These are phyloP conservation scores for Deladenus siricidicola DNA, from an alignment of 2,888 invertebrate species.

Conservation along the genomic window DNA sequence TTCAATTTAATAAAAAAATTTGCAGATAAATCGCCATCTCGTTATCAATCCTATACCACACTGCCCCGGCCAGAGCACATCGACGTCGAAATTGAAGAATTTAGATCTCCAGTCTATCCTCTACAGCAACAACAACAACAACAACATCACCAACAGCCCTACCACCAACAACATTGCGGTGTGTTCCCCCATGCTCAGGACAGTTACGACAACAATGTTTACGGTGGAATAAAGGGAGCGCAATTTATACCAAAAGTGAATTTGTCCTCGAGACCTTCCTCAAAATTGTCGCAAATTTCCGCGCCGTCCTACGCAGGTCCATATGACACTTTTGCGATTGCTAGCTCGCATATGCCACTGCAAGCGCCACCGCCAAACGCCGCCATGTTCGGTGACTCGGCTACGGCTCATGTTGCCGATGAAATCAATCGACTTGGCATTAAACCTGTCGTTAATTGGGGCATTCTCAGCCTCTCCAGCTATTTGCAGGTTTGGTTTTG, in stretches of 20 bases:
- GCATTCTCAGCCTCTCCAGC: conserved; percentile 10
- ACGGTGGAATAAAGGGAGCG: not conserved
- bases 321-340: too few species aligned
- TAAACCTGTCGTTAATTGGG: conserved; percentile 13
- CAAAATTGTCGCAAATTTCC: not conserved
- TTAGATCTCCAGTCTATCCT: not conserved
- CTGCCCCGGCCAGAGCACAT: conserved; percentile 36
- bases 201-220: not conserved
- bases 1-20: too few species aligned
- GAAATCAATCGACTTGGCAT: not conserved
- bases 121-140: not conserved
- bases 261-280: not conserved
- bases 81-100: conserved; percentile 5
- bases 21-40: conserved; percentile 17
- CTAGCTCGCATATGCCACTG: not conserved
- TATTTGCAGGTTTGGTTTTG: conserved; percentile 10
- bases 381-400: not conserved
- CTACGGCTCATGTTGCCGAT: not conserved
- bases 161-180: not conserved
- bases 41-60: conserved; percentile 40
- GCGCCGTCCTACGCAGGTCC: not conserved
- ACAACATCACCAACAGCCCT: not conserved
- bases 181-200: not conserved
- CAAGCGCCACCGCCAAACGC: not conserved
- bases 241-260: not conserved